A percentile compares a stretch with the other conserved stretches of the same genome.
These are phyloP conservation scores for Hesperia comma DNA, from an alignment of 2,888 invertebrate genomes.

Conservation along the genomic window DNA sequence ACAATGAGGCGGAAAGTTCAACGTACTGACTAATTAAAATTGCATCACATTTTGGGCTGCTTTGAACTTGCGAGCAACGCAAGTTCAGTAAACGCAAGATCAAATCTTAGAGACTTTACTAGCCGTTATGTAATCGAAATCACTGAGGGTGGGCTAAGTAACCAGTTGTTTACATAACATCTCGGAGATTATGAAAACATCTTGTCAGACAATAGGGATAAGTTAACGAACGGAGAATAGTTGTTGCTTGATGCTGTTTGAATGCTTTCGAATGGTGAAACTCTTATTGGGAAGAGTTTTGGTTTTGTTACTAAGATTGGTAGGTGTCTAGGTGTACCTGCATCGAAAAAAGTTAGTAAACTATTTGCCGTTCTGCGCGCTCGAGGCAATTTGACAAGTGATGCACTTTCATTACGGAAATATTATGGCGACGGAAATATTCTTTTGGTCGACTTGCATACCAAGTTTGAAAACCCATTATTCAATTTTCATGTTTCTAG, in stretches of 20 bases:
- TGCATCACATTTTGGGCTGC: constrained; percentile 7
- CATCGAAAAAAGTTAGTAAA: too few relatives aligned
- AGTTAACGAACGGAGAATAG: not conserved
- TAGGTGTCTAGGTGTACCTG: too few relatives aligned
- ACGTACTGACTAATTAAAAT: constrained; percentile 9
- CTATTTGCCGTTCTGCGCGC: too few relatives aligned
- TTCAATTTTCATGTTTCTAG: too few relatives aligned
- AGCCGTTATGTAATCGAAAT: not conserved
- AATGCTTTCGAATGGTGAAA: not conserved
- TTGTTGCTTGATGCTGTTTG: not conserved
- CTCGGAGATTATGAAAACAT: constrained; percentile 3
- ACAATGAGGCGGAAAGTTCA: constrained; percentile 14
- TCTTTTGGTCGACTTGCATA: too few relatives aligned
- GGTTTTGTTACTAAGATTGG: too few relatives aligned
- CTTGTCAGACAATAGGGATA: constrained; percentile 12
- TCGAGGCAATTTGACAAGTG: too few relatives aligned
- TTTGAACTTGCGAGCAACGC: not conserved
- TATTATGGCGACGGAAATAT: too few relatives aligned
- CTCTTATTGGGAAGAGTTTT: not conserved
- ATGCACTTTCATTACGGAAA: too few relatives aligned
- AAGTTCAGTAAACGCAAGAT: not conserved
- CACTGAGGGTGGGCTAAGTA: constrained; percentile 3
- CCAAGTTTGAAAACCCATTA: too few relatives aligned
- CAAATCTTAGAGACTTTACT: too few relatives aligned
- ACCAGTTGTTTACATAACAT: constrained; percentile 7